phyloP scores from a whole-genome alignment of 2,888 invertebrate species.

The Drosophila stalkeri region DNA sequence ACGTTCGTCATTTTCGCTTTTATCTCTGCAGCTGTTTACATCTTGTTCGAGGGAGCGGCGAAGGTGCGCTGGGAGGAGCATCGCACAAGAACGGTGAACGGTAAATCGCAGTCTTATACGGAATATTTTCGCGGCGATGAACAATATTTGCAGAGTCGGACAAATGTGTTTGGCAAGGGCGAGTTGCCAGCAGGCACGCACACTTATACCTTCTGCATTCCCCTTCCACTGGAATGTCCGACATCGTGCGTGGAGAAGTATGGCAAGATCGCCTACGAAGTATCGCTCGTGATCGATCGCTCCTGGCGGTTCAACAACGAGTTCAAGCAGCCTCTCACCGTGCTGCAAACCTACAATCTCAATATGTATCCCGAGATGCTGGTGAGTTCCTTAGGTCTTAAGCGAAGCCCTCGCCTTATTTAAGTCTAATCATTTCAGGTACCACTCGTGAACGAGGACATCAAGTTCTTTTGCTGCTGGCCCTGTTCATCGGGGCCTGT shows the following conservation, averaged over 20 bases:
- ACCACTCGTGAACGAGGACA: conserved; percentile 52
- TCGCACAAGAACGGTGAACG: conserved; percentile 35
- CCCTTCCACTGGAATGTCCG: conserved; percentile 87
- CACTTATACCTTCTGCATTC: conserved; percentile 90
- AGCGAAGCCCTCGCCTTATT: not conserved
- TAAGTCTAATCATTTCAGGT: conserved; percentile 30
- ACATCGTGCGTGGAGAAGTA: conserved; percentile 90
- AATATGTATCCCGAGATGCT: conserved; percentile 89
- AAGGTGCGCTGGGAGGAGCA: conserved; percentile 70
- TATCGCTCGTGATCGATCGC: conserved; percentile 89
- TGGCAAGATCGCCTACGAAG: conserved; percentile 91
- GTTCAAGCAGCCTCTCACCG: conserved; percentile 87
- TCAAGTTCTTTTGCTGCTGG: conserved; percentile 73
- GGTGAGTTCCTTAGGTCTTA: conserved; percentile 84
- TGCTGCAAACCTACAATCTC: conserved; percentile 91
- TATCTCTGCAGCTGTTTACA: conserved; percentile 51
- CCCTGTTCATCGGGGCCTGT: conserved; percentile 67
- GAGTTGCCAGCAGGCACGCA: conserved; percentile 79
- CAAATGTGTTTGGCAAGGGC: conserved; percentile 54
- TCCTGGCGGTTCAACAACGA: conserved; percentile 88
- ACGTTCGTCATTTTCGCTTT: not conserved
- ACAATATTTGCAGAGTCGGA: conserved; percentile 51
- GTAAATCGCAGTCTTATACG: conserved; percentile 41
- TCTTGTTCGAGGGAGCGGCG: conserved; percentile 66
- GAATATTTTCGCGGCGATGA: conserved; percentile 52